These are phyloP conservation scores for Rugalucina vietnamica DNA, from an alignment of 2,888 invertebrate genomes.

Conservation along the genomic window DNA sequence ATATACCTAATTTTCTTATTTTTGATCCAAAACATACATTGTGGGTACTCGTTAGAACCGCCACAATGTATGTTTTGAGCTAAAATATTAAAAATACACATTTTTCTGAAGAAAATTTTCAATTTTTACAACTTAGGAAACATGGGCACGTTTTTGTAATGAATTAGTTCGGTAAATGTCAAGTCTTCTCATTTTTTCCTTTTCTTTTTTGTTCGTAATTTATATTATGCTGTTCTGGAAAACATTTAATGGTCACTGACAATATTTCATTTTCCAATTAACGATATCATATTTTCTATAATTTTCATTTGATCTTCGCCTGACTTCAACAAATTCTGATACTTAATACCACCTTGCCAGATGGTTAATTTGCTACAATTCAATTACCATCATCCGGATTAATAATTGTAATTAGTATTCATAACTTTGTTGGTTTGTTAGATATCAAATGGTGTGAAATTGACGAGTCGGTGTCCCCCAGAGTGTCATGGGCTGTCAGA, in stretches of 20 bases:
- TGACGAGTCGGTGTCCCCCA: not conserved
- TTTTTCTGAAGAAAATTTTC: too few relatives aligned
- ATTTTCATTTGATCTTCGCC: not conserved
- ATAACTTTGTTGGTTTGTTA: not conserved
- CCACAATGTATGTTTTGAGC: too few relatives aligned
- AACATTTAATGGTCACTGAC: slow-evolving; percentile 4
- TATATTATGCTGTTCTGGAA: too few relatives aligned
- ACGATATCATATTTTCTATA: slow-evolving; percentile 9
- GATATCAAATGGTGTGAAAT: not conserved
- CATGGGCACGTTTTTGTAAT: too few relatives aligned
- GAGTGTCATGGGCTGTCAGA: not conserved
- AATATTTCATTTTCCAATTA: not conserved
- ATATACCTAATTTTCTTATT: too few relatives aligned
- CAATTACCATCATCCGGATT: slow-evolving; percentile 1
- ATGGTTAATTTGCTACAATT: slow-evolving; percentile 5
- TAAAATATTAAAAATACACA: too few relatives aligned
- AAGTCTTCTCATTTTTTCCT: too few relatives aligned
- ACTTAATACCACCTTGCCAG: not conserved
- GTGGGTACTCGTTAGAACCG: too few relatives aligned
- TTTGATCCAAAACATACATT: too few relatives aligned
- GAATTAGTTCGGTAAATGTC: too few relatives aligned
- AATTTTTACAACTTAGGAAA: too few relatives aligned
- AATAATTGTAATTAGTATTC: not conserved
- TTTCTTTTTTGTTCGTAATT: too few relatives aligned
- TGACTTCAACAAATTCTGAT: not conserved